Evolutionary conservation across 1,140 invertebrate genomes (phyloP).

Genomic region (Hetaerina americana): DNA sequence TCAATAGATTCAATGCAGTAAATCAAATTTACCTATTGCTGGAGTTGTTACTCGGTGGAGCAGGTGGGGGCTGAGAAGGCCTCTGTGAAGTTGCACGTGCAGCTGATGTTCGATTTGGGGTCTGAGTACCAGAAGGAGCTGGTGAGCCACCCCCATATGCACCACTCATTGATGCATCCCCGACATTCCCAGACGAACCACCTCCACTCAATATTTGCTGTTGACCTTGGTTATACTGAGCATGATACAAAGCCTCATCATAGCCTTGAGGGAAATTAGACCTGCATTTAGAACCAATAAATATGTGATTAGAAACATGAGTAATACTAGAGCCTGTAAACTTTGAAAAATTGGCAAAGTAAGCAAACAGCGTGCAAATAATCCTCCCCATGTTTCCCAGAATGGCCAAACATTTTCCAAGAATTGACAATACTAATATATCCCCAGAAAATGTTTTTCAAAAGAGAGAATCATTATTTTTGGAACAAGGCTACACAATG

Average conservation of each 20-base stretch:
- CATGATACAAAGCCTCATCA: conserved; percentile 22
- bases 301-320: neutral
- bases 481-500: too few species aligned
- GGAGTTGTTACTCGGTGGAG: conserved; percentile 58
- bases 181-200: neutral
- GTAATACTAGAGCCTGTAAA: too few species aligned
- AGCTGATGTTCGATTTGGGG: conserved; percentile 39
- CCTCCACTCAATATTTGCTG: neutral
- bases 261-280: neutral
- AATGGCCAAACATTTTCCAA: too few species aligned
- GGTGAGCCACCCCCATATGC: neutral
- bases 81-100: conserved; percentile 32
- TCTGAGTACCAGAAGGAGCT: conserved; percentile 18
- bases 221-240: neutral
- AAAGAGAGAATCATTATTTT: too few species aligned
- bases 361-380: too few species aligned
- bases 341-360: too few species aligned
- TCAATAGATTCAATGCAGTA: too few species aligned
- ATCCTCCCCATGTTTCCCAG: too few species aligned
- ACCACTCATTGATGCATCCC: neutral
- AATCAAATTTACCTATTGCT: conserved; percentile 19
- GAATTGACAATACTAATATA: too few species aligned
- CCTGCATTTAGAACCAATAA: neutral
- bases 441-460: too few species aligned
- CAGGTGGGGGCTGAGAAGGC: conserved; percentile 74